Conservation (phyloP, 2,888 invertebrate species). For the Trichogramma dendrolimi region DNA sequence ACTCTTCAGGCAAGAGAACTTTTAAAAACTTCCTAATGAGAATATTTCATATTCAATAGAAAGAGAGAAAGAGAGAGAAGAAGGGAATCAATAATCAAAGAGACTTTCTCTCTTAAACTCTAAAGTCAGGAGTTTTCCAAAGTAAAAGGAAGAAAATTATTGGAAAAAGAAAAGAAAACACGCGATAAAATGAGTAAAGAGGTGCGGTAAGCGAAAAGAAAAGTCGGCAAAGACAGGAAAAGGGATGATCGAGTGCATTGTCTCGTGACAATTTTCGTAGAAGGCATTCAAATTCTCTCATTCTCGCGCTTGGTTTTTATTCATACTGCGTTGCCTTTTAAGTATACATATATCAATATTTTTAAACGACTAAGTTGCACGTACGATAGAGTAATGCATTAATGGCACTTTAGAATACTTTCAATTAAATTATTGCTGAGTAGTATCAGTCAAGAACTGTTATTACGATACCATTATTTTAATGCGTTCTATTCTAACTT, state of each 20-base stretch:
- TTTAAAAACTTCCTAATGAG: slow-evolving; percentile 26
- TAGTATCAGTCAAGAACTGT: too few relatives aligned
- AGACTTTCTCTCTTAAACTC: slow-evolving; percentile 16
- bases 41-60: slow-evolving; percentile 23
- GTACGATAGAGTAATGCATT: too few relatives aligned
- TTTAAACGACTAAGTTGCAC: too few relatives aligned
- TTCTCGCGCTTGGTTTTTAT: background rate
- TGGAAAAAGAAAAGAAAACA: background rate
- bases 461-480: too few relatives aligned
- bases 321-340: too few relatives aligned
- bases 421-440: too few relatives aligned
- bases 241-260: slow-evolving; percentile 20
- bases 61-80: background rate
- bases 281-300: slow-evolving; percentile 7
- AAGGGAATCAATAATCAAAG: slow-evolving; percentile 22
- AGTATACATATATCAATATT: too few relatives aligned
- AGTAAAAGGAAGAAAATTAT: slow-evolving; percentile 2
- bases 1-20: background rate
- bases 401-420: too few relatives aligned
- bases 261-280: slow-evolving; percentile 17
- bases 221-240: background rate
- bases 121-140: slow-evolving; percentile 15
- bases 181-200: slow-evolving; percentile 1
- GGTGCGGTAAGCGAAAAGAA: background rate
- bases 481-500: too few relatives aligned